These are phyloP conservation scores for Meandrina meandrites DNA, from an alignment of 92 coral and sea anemone species.

Conservation along the genomic window DNA sequence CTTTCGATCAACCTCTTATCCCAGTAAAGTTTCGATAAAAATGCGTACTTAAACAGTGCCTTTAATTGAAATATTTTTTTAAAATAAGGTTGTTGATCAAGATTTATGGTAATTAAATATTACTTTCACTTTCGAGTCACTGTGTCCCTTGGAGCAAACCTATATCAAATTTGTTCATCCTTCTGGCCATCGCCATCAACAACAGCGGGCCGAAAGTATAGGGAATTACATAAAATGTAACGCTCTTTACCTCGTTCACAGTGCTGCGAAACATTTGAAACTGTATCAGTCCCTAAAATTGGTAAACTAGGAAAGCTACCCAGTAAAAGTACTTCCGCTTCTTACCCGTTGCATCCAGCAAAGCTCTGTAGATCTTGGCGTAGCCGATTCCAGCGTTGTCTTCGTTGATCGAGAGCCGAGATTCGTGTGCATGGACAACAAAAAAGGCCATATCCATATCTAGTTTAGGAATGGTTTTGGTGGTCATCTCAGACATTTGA, in stretches of 20 bases:
- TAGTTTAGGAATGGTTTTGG: neutral
- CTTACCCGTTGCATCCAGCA: slow-evolving; percentile 48
- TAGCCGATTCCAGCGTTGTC: slow-evolving; percentile 51
- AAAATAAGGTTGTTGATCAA: too few relatives aligned
- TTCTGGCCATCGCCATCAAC: neutral
- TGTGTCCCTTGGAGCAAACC: neutral
- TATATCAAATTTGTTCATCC: neutral
- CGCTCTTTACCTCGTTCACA: neutral
- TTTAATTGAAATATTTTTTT: too few relatives aligned
- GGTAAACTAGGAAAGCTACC: neutral
- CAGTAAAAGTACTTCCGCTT: slow-evolving; percentile 3
- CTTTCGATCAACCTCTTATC: too few relatives aligned
- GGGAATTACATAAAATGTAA: neutral
- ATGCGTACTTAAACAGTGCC: neutral
- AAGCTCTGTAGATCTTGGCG: slow-evolving; percentile 55
- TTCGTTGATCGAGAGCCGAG: slow-evolving; percentile 55
- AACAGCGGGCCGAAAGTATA: neutral
- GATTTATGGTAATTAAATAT: neutral
- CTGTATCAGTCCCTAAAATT: neutral
- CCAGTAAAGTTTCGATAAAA: too few relatives aligned
- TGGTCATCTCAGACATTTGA: slow-evolving; percentile 47
- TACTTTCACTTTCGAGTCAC: neutral
- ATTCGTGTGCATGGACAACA: slow-evolving; percentile 69
- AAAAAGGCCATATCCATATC: slow-evolving; percentile 44
- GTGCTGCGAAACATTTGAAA: neutral